Evolutionary conservation across 1,140 invertebrate genomes (phyloP).

Genomic region (Apis florea): DNA sequence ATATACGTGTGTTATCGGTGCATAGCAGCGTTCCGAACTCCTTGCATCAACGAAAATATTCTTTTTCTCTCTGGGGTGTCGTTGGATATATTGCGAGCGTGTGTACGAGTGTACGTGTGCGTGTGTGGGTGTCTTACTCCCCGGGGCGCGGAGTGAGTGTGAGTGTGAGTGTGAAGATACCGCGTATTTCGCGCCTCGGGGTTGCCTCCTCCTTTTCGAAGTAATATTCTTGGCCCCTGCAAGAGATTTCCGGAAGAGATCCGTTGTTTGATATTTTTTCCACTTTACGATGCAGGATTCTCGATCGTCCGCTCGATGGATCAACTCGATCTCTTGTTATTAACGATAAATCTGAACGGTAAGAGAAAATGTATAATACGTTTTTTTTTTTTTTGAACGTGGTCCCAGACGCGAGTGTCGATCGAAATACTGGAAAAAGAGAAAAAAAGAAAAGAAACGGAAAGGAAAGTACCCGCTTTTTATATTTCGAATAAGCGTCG

Average conservation of each 20-base stretch:
- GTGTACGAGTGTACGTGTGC: not conserved
- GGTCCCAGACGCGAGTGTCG: slow-evolving; percentile 56
- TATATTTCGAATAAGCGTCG: not conserved
- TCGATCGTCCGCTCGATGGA: not conserved
- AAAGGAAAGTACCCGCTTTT: not conserved
- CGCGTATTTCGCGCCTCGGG: slow-evolving; percentile 23
- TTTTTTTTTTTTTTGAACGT: slow-evolving; percentile 57
- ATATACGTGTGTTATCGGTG: slow-evolving; percentile 77
- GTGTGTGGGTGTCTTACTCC: not conserved
- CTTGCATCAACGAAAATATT: slow-evolving; percentile 77
- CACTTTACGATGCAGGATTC: not conserved
- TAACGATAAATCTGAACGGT: slow-evolving; percentile 9
- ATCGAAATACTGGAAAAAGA: slow-evolving; percentile 23
- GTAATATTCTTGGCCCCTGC: not conserved
- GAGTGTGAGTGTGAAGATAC: slow-evolving; percentile 19
- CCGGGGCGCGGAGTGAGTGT: slow-evolving; percentile 19
- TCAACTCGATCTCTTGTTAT: slow-evolving; percentile 15
- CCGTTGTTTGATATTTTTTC: slow-evolving; percentile 18
- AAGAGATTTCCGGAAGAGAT: not conserved
- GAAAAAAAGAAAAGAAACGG: too few species aligned
- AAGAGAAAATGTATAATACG: slow-evolving; percentile 33
- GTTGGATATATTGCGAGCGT: slow-evolving; percentile 49
- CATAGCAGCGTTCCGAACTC: slow-evolving; percentile 81
- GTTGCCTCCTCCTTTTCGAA: not conserved
- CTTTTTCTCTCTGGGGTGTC: slow-evolving; percentile 52